Conservation (phyloP, 2,797 vertebrate species). For the Epinephelus malabaricus region DNA sequence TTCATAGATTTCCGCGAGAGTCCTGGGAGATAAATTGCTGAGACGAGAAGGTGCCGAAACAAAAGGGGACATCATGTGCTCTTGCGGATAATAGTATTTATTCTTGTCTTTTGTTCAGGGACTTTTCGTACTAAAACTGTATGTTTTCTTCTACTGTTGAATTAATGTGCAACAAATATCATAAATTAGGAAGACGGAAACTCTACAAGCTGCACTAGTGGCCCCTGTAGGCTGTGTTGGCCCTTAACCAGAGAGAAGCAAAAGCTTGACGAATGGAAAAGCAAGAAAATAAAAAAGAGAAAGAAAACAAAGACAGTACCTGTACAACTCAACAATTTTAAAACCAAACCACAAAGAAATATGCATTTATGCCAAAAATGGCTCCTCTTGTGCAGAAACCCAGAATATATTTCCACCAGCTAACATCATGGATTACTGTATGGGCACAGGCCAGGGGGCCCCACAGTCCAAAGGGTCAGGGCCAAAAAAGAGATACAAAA, state of each 20-base stretch:
- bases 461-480: no score
- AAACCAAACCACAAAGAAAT: not conserved
- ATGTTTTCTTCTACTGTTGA: not conserved
- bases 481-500: no score
- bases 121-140: not conserved
- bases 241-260: not conserved
- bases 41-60: slow-evolving; percentile 11
- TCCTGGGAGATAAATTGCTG: slow-evolving; percentile 20
- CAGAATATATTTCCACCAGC: no score
- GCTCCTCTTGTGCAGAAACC: no score
- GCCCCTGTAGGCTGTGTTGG: not conserved
- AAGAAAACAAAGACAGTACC: not conserved
- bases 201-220: not conserved
- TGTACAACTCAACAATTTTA: not conserved
- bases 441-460: no score
- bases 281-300: no score
- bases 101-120: not conserved
- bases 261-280: not conserved
- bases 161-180: not conserved
- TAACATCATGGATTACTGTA: no score
- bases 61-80: slow-evolving; percentile 10
- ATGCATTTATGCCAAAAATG: not conserved
- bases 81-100: slow-evolving; percentile 18
- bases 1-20: slow-evolving; percentile 6
- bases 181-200: not conserved